A percentile compares a stretch with the other conserved stretches of the same genome.
Evolutionary conservation across 2,113 vertebrate species (phyloP).

Genomic region (Athene noctua): DNA sequence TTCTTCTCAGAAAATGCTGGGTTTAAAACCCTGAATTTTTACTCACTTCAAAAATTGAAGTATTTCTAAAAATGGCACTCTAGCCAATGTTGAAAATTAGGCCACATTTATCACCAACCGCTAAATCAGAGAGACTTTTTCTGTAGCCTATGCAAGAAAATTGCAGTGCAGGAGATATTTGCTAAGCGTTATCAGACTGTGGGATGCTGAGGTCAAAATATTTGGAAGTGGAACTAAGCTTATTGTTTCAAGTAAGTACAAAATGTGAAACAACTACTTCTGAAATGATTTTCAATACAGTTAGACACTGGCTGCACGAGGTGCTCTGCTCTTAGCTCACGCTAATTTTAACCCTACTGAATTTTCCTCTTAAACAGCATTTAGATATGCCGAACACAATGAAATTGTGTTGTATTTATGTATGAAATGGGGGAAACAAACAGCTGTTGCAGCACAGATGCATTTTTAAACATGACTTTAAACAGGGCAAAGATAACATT

Average conservation of each 20-base stretch:
- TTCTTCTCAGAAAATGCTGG: not conserved
- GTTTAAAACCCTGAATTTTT: not conserved
- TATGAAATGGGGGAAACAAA: not conserved
- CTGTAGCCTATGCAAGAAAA: not conserved
- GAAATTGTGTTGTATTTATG: not conserved
- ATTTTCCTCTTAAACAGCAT: not conserved
- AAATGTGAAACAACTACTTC: not conserved
- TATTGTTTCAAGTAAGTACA: slow-evolving; percentile 38
- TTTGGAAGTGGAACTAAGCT: slow-evolving; percentile 57
- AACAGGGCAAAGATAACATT: not conserved
- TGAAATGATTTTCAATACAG: not conserved
- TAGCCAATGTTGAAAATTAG: not conserved
- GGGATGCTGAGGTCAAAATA: not conserved
- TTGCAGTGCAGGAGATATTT: not conserved
- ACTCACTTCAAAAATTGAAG: not conserved
- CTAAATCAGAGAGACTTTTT: not conserved
- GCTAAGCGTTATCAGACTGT: not conserved
- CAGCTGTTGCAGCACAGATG: not conserved
- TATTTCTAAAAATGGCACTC: not conserved
- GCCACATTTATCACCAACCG: not conserved
- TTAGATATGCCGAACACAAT: not conserved
- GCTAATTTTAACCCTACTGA: not conserved
- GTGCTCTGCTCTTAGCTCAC: not conserved
- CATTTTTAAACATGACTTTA: not conserved
- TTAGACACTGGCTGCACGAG: not conserved